Percentiles rank a stretch among this genome's conserved stretches.
phyloP scores from a whole-genome alignment of 2,797 vertebrate species.

The Clarias laeviceps region DNA sequence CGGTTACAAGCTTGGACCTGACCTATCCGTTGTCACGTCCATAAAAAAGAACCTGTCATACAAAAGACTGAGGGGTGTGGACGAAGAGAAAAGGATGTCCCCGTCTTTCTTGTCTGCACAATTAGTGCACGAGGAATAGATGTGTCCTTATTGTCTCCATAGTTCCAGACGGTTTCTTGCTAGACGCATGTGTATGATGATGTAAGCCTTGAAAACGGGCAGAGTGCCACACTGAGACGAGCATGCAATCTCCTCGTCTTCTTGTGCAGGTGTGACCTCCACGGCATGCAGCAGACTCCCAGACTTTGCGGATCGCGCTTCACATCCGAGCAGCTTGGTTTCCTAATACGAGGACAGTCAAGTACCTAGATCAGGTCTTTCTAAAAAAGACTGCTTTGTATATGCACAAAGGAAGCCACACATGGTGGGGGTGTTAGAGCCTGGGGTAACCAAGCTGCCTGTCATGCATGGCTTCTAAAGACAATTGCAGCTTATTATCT shows the following conservation, averaged over 20 bases:
- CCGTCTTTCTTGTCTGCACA: slow-evolving; percentile 9
- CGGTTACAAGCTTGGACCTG: background rate
- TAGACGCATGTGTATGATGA: slow-evolving; percentile 7
- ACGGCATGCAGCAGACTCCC: background rate
- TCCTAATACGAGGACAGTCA: slow-evolving; percentile 10
- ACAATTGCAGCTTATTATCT: slow-evolving; percentile 10
- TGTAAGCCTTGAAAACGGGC: slow-evolving; percentile 28
- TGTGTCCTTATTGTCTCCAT: background rate
- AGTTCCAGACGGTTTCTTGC: background rate
- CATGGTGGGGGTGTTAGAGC: slow-evolving; percentile 12
- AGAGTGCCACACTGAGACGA: background rate
- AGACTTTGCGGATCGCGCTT: background rate
- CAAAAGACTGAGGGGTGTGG: slow-evolving; percentile 20
- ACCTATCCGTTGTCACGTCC: background rate
- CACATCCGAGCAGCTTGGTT: slow-evolving; percentile 38
- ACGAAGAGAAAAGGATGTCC: slow-evolving; percentile 14
- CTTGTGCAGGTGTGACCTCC: slow-evolving; percentile 4
- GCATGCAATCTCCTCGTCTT: slow-evolving; percentile 37
- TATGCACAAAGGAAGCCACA: slow-evolving; percentile 62
- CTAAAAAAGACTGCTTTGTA: slow-evolving; percentile 58
- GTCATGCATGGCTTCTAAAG: slow-evolving; percentile 24
- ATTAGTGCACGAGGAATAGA: background rate
- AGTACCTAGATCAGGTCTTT: background rate
- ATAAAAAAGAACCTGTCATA: slow-evolving; percentile 8
- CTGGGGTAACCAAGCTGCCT: slow-evolving; percentile 54